A percentile compares a stretch with the other conserved stretches of the same genome.
phyloP scores from a whole-genome alignment of 2,888 invertebrate genomes.

The Caradrina kadenii region DNA sequence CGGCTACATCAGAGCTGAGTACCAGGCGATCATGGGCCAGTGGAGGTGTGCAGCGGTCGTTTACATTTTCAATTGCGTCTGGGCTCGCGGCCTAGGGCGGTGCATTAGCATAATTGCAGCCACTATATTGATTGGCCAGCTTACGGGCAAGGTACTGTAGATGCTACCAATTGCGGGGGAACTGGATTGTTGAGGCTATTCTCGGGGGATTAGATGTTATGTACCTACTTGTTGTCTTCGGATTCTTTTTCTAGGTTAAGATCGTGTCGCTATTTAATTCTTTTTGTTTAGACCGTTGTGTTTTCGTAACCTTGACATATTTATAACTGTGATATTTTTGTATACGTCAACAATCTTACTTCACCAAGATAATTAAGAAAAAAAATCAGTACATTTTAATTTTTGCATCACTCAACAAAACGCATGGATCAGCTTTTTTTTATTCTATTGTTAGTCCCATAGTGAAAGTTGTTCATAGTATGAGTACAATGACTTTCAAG shows the following conservation, averaged over 20 bases:
- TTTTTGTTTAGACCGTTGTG: not conserved
- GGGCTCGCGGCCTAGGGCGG: constrained; percentile 79
- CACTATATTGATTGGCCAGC: constrained; percentile 87
- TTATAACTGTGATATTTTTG: not conserved
- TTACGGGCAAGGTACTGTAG: constrained; percentile 72
- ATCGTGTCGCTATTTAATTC: constrained; percentile 6
- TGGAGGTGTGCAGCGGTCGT: constrained; percentile 76
- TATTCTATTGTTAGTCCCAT: no score
- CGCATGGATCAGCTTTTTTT: no score
- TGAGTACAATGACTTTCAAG: no score
- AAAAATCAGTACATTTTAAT: no score
- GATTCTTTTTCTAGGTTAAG: constrained; percentile 38
- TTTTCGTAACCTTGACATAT: no score
- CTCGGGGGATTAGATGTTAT: constrained; percentile 52
- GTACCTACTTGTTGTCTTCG: constrained; percentile 40
- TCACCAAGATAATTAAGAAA: no score
- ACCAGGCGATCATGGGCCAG: constrained; percentile 75
- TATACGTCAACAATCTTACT: no score
- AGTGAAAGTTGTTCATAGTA: no score
- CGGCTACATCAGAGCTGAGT: constrained; percentile 67
- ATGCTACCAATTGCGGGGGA: constrained; percentile 63
- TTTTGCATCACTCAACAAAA: no score
- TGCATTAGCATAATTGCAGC: constrained; percentile 89
- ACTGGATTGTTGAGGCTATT: constrained; percentile 53
- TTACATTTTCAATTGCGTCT: constrained; percentile 85